Evolutionary conservation across 2,888 invertebrate species (phyloP).

Genomic region (Nemurella pictetii): DNA sequence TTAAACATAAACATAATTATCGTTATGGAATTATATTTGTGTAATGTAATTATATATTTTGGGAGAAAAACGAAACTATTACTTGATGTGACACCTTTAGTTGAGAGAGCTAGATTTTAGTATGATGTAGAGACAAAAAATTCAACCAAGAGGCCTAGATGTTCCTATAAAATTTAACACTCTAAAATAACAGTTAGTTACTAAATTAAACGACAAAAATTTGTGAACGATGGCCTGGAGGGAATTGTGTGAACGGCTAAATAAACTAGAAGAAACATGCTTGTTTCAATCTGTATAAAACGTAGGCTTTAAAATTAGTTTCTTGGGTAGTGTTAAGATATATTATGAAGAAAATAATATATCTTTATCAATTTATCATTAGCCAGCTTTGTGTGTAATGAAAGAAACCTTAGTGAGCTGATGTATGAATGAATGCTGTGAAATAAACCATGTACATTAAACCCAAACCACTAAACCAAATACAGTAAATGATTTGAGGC

Average conservation of each 20-base stretch:
- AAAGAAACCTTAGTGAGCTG: neutral
- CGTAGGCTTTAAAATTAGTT: neutral
- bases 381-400: neutral
- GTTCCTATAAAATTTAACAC: neutral
- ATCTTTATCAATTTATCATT: neutral
- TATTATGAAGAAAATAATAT: too few relatives aligned
- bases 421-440: neutral
- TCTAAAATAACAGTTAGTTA: neutral
- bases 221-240: neutral
- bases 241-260: neutral
- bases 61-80: slow-evolving; percentile 36
- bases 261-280: neutral
- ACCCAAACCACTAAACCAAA: neutral
- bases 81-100: neutral
- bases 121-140: neutral
- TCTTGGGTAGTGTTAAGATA: neutral
- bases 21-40: slow-evolving; percentile 38
- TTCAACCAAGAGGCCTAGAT: neutral
- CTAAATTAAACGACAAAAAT: neutral
- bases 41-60: slow-evolving; percentile 41
- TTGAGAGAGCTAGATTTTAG: neutral
- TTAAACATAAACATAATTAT: slow-evolving; percentile 34
- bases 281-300: neutral
- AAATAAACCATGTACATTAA: neutral
- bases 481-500: neutral